Conservation (phyloP, 1,140 invertebrate species). For the Scaptomyza pallida region DNA sequence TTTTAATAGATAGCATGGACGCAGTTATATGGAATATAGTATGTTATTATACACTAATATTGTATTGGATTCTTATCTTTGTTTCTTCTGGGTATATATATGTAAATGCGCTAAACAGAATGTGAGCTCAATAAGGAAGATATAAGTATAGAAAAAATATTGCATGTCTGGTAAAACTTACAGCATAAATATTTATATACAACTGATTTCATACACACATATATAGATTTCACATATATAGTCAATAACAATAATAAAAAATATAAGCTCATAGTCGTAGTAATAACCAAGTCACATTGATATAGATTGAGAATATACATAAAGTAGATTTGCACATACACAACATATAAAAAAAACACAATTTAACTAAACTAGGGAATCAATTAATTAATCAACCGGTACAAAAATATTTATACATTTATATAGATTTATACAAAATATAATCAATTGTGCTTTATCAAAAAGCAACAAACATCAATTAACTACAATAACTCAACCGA, state of each 20-base stretch:
- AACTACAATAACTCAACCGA: constrained; percentile 58
- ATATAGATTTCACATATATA: constrained; percentile 69
- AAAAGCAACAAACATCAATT: constrained; percentile 65
- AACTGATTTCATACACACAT: constrained; percentile 73
- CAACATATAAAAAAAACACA: constrained; percentile 69
- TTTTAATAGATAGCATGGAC: constrained; percentile 9
- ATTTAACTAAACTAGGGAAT: constrained; percentile 73
- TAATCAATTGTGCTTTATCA: constrained; percentile 52
- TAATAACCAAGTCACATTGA: constrained; percentile 67
- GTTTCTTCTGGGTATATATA: constrained; percentile 24
- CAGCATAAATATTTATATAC: constrained; percentile 62
- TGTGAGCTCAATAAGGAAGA: constrained; percentile 48
- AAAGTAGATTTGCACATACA: constrained; percentile 43
- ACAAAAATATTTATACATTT: constrained; percentile 62
- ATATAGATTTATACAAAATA: constrained; percentile 22
- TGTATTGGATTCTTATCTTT: constrained; percentile 43
- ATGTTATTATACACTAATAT: constrained; percentile 63
- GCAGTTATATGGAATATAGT: constrained; percentile 67
- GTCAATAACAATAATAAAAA: constrained; percentile 77
- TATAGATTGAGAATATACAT: constrained; percentile 47
- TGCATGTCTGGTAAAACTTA: constrained; percentile 66
- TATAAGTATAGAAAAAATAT: constrained; percentile 54
- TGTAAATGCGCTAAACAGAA: constrained; percentile 76
- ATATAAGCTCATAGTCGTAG: constrained; percentile 72
- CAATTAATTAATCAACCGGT: constrained; percentile 66